Evolutionary conservation across 2,113 vertebrate genomes (phyloP).

Genomic region (Budorcas taxicolor): DNA sequence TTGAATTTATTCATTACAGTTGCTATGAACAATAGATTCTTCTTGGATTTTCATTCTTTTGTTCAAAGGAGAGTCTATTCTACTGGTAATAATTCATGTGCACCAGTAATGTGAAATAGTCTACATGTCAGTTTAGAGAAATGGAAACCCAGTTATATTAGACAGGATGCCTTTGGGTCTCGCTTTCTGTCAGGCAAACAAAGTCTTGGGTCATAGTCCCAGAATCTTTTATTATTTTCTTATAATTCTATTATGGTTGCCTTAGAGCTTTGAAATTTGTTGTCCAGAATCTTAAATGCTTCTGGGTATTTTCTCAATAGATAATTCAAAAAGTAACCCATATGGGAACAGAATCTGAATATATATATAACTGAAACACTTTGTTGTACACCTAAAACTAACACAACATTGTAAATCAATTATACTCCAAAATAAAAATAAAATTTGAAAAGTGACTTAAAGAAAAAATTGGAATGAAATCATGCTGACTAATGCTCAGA

Average conservation of each 20-base stretch:
- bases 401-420: background rate
- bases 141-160: background rate
- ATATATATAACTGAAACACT: background rate
- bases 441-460: background rate
- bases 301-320: background rate
- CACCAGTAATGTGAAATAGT: background rate
- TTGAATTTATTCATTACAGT: background rate
- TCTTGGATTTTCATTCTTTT: background rate
- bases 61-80: background rate
- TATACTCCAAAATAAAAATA: background rate
- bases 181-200: background rate
- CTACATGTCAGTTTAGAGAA: background rate
- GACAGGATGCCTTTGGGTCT: background rate
- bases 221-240: background rate
- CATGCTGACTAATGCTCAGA: background rate
- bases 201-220: background rate
- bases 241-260: background rate
- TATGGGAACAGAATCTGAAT: background rate
- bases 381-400: background rate
- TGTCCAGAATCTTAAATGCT: background rate
- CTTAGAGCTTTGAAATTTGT: background rate
- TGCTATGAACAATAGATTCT: background rate
- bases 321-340: background rate
- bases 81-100: background rate
- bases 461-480: background rate